phyloP scores from a whole-genome alignment of 2,113 vertebrate species.

The Nanger granti region DNA sequence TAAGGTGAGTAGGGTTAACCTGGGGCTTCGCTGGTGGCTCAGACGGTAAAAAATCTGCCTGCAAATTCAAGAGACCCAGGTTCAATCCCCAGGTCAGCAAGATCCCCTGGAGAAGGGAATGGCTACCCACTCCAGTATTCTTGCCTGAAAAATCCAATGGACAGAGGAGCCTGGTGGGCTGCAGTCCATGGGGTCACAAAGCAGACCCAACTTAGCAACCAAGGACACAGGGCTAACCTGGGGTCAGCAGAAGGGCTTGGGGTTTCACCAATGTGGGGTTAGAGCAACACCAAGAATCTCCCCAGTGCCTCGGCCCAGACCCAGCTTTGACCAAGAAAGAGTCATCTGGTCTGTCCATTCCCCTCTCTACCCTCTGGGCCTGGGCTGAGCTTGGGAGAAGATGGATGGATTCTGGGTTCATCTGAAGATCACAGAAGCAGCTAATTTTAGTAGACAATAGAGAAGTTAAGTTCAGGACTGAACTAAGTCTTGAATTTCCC shows the following conservation, averaged over 20 bases:
- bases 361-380: neutral
- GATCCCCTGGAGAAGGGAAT: neutral
- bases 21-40: neutral
- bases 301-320: neutral
- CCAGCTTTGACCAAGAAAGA: neutral
- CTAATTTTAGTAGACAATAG: conserved; percentile 10
- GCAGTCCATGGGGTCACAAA: neutral
- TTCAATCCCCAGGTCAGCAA: neutral
- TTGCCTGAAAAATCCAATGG: neutral
- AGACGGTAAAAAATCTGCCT: neutral
- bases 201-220: neutral
- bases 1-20: neutral
- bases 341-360: neutral
- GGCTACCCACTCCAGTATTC: neutral
- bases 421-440: neutral
- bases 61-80: neutral
- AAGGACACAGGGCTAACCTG: neutral
- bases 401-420: neutral
- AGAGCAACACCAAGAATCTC: neutral
- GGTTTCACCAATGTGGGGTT: neutral
- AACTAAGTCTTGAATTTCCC: neutral
- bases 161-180: neutral
- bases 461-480: neutral
- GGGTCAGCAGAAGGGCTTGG: neutral
- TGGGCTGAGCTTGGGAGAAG: neutral